Base-by-base conservation (phyloP, 1,140 invertebrate species). In the Drosophila setifemur region DNA sequence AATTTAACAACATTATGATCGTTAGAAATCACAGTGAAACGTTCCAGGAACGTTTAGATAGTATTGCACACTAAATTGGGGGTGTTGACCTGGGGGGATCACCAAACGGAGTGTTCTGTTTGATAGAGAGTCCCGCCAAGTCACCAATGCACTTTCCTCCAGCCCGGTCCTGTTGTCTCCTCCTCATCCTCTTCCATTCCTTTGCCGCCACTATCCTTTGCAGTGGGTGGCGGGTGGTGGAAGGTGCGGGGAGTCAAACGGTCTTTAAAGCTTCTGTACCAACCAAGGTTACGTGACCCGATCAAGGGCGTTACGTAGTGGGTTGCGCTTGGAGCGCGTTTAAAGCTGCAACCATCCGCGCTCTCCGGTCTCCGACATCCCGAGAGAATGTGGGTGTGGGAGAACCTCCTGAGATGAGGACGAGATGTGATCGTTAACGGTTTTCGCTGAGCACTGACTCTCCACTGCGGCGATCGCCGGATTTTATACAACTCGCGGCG, bases 251-350 rank as follows among this genome's bases (percentile, higher is more conserved):
- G 45, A 58, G 67, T 23, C 66, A 70, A 70, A 39, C 67, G 43
- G 53, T 47, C 31, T 73, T 58, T 83, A 83, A 83, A 83, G 78
- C 78, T 83, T 48, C 63, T 55, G 28, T 67, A 83, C 73, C 78
- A 83, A 70, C 69, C 78, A 70, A 69, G 12, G 33, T 64, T 25
- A 64, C 61, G 61, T 49, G 21, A 26, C 31, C 45, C 45, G 45
- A 25, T 16, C 9, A 6, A 52, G 21, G 25, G 25, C 54, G 23
- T 11, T 39, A 39, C 61, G 61, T 49, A 39, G 57, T 7, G 26
- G 37, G 12, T 43, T 73, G 73, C 78, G 73, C 78, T 83, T 50
- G 11, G 21, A 83, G 78, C 78, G 78, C 73, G 40, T 16, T 73
- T 83, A 83, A 83, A 83, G 78, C 78, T 83, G 35, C 28, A 43